phyloP scores from a whole-genome alignment of 1,140 invertebrate genomes.

The Procambarus clarkii region DNA sequence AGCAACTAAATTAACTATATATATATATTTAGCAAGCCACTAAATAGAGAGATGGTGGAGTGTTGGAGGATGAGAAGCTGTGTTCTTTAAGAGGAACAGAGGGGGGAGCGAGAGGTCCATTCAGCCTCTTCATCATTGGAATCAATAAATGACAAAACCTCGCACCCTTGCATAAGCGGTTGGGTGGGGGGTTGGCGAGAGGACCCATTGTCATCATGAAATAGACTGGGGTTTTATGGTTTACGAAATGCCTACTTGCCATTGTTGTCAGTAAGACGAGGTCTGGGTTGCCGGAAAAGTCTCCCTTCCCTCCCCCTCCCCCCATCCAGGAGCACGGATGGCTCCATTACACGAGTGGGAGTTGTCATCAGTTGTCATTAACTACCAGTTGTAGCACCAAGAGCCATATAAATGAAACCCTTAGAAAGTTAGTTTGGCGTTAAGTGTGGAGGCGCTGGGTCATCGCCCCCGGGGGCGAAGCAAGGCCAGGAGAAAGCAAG shows the following conservation, averaged over 20 bases:
- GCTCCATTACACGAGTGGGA: too few relatives aligned
- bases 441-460: too few relatives aligned
- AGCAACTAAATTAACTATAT: too few relatives aligned
- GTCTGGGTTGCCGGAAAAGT: neutral
- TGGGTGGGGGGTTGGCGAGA: neutral
- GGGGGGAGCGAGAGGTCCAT: neutral
- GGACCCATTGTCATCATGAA: conserved; percentile 17
- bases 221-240: conserved; percentile 14
- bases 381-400: too few relatives aligned
- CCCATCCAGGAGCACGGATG: neutral
- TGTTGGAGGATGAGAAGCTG: neutral
- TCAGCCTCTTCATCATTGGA: conserved; percentile 29
- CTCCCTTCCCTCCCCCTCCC: neutral
- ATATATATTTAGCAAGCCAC: too few relatives aligned
- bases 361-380: too few relatives aligned
- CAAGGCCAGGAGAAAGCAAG: too few relatives aligned
- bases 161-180: neutral
- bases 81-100: neutral
- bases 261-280: conserved; percentile 11
- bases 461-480: too few relatives aligned
- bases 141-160: conserved; percentile 25
- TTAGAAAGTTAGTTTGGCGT: too few relatives aligned
- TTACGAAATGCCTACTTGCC: conserved; percentile 22
- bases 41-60: too few relatives aligned
- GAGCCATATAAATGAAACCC: too few relatives aligned